Evolutionary conservation across 2,113 vertebrate species (phyloP), one percentile per base, ranked within the genome.

Genomic region (Phylloscopus whistleri): DNA sequence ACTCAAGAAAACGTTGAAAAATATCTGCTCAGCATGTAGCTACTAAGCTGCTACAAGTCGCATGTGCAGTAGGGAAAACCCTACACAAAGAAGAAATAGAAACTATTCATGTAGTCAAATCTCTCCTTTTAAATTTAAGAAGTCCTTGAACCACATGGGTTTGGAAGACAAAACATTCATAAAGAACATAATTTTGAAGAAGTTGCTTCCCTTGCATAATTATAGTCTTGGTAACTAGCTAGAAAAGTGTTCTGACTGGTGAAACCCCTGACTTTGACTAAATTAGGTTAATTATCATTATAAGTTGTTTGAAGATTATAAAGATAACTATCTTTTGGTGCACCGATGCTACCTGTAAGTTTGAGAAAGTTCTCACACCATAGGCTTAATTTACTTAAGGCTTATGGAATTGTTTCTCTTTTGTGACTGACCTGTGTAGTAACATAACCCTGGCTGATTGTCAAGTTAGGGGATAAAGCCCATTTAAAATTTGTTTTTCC

Each of bases 151-250:
- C 60, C 80, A 77, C 83, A 63, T 16, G 30, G 43, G 6, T 84
- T 86, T 95, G 56, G 89, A 93, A 95, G 86, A 92, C 83, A 95
- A 95, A 93, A 77, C 68, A 84, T 86, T 89, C 35, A 89, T 90
- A 93, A 86, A 70, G 68, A 52, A 30, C 9, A 16, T 80, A 55
- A 90, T 95, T 92, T 84, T 74, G 76, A 87, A 94, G 81, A 80
- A 28, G 48, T 30, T 83, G 44, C 85, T 90, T 95, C 53, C 64
- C 52, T 94, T 64, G 73, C 72, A 89, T 84, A 92, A 92, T 86
- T 78, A 53, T 26, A 67, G 63, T 63, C 64, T 44, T 72, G 53
- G 56, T 48, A 84, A 70, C 43, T 51, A 51, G 59, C 51, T 72
- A 87, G 63, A 81, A 88, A 79, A 96, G 22, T 67, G 44, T 84